phyloP scores from a whole-genome alignment of 2,888 invertebrate genomes.

The Pseudococcus longispinus region DNA sequence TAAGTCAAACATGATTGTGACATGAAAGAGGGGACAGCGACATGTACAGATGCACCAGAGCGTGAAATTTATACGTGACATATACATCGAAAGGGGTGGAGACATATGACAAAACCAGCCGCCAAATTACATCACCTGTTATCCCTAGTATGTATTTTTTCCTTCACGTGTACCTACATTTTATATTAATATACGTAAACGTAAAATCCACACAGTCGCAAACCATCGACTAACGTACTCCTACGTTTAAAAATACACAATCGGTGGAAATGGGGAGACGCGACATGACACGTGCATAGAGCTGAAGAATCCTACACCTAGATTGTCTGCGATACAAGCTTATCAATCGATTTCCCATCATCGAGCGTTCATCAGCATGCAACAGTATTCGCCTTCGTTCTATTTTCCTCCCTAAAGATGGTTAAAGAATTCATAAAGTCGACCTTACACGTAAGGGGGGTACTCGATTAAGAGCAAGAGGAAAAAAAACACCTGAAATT shows the following conservation, averaged over 20 bases:
- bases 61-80: slow-evolving; percentile 33
- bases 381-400: neutral
- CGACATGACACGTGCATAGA: neutral
- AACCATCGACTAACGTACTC: too few species aligned
- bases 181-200: neutral
- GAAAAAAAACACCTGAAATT: slow-evolving; percentile 28
- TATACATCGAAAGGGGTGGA: slow-evolving; percentile 21
- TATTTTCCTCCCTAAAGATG: neutral
- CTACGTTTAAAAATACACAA: too few species aligned
- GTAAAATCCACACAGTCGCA: neutral
- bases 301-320: neutral
- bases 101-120: slow-evolving; percentile 19
- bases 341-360: neutral
- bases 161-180: neutral
- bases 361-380: neutral
- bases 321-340: neutral
- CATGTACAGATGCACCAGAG: slow-evolving; percentile 19
- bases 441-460: neutral
- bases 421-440: neutral
- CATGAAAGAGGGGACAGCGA: slow-evolving; percentile 5
- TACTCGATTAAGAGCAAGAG: slow-evolving; percentile 7
- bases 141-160: too few species aligned
- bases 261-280: too few species aligned
- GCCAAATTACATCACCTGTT: slow-evolving; percentile 24
- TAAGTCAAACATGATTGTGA: slow-evolving; percentile 30